Evolutionary conservation across 1,140 invertebrate genomes (phyloP).

Genomic region (Parapsyche elsis): DNA sequence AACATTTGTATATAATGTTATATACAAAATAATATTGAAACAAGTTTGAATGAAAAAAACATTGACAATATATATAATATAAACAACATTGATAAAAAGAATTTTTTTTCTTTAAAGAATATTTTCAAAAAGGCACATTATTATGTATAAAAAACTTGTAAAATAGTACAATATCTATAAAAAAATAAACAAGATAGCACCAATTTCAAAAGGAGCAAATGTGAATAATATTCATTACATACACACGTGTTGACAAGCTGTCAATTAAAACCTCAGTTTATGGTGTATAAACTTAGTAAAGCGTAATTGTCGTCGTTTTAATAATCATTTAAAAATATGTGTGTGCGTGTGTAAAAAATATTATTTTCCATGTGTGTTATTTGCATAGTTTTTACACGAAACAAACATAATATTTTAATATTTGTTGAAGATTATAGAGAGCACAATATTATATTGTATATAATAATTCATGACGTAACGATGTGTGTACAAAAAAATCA

Average conservation of each 20-base stretch:
- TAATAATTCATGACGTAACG: background rate
- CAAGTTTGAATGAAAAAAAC: too few relatives aligned
- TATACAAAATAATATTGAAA: slow-evolving; percentile 8
- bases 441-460: background rate
- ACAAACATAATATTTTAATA: background rate
- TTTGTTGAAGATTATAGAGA: background rate
- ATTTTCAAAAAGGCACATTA: background rate
- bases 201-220: background rate
- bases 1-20: slow-evolving; percentile 4
- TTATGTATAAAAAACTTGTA: background rate
- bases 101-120: background rate
- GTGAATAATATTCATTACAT: background rate
- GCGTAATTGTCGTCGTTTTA: background rate
- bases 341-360: background rate
- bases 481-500: background rate
- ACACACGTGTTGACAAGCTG: background rate
- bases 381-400: background rate
- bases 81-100: background rate
- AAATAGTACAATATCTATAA: background rate
- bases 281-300: background rate
- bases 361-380: background rate
- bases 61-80: too few relatives aligned
- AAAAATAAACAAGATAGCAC: background rate
- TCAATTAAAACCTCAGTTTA: too few relatives aligned
- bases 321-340: background rate